Evolutionary conservation across 2,797 vertebrate species (phyloP), one percentile per base, ranked within the genome.

Genomic region (Brotogeris chrysoptera): DNA sequence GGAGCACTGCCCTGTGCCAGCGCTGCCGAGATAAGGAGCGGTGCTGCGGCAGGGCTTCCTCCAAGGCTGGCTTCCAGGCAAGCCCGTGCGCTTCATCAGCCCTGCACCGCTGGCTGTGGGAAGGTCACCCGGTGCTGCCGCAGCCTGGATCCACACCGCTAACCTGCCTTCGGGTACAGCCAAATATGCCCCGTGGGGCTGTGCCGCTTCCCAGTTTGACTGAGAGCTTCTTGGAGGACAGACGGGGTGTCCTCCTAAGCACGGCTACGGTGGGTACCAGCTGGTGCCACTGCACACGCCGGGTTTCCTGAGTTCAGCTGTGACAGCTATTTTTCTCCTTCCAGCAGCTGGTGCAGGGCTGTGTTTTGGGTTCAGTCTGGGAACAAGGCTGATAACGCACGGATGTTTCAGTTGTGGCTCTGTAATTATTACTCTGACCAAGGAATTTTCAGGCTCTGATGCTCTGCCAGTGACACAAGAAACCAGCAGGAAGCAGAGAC

Each of bases 241-340:
- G 30, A 46, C 86, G 38, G 65, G 32, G 21, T 32, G 39, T 50
- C 70, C 8, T 57, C 74, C 50, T 38, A 49, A 46, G 50, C 18
- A 25, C 0, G 2, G 64, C 30, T 47, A 34, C 0, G 2, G 25
- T 69, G 5, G 2, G 57, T 53, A 76, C 21, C 71, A 53, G 38
- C 32, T 41, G 74, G 46, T 41, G 77, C 12, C 27, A 32, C 38
- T 24, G 55, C 14, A 47, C 28, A 9, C 2, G 20, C 47, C 36
- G 30, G 19, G 55, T n/a, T 57, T 16, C 55, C 55, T 57, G n/a
- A 7, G 55, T 57, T 57, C n/a, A 34, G 55, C 21, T 24, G 21
- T 11, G 23, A 24, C 55, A 34, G n/a, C n/a, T 24, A 4, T 16
- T 57, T 16, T 57, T 23, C 55, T 57, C 55, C 55, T 57, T 34